These are phyloP conservation scores for Leucophenga montana DNA, from an alignment of 2,888 invertebrate species.

Conservation along the genomic window DNA sequence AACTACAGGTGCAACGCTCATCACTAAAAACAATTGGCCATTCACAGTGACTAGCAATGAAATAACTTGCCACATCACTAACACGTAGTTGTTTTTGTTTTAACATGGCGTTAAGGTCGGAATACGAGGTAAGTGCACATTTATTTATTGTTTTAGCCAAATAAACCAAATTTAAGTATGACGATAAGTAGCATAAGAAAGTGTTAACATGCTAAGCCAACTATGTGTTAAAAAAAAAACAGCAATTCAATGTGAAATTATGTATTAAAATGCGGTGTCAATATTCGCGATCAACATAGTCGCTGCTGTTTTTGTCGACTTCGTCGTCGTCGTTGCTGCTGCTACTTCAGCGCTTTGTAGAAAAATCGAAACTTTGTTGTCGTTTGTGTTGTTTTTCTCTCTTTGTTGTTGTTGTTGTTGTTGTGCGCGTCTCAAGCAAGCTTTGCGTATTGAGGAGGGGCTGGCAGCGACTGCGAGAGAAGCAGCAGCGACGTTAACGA, in stretches of 20 bases:
- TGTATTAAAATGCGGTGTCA: conserved; percentile 29
- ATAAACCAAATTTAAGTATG: conserved; percentile 53
- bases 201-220: conserved; percentile 46
- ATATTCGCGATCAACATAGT: conserved; percentile 35
- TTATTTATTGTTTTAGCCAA: conserved; percentile 43
- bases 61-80: too few species aligned
- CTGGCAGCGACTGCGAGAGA: conserved; percentile 28
- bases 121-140: conserved; percentile 71
- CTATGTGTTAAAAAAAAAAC: conserved; percentile 25
- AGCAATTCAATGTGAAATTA: conserved; percentile 9
- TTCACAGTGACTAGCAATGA: too few species aligned
- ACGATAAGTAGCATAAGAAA: conserved; percentile 50
- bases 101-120: conserved; percentile 73
- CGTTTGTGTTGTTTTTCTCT: conserved; percentile 35
- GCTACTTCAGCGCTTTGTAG: conserved; percentile 57
- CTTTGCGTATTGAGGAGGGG: conserved; percentile 24
- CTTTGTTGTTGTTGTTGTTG: conserved; percentile 56
- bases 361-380: conserved; percentile 54
- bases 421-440: conserved; percentile 23
- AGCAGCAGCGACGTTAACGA: conserved; percentile 26
- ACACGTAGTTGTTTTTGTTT: conserved; percentile 47
- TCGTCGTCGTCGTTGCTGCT: conserved; percentile 35
- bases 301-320: conserved; percentile 8
- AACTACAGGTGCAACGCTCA: too few species aligned
- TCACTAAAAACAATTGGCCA: too few species aligned